Evolutionary conservation across 2,888 invertebrate species (phyloP).

Genomic region (Cosmia pyralina): DNA sequence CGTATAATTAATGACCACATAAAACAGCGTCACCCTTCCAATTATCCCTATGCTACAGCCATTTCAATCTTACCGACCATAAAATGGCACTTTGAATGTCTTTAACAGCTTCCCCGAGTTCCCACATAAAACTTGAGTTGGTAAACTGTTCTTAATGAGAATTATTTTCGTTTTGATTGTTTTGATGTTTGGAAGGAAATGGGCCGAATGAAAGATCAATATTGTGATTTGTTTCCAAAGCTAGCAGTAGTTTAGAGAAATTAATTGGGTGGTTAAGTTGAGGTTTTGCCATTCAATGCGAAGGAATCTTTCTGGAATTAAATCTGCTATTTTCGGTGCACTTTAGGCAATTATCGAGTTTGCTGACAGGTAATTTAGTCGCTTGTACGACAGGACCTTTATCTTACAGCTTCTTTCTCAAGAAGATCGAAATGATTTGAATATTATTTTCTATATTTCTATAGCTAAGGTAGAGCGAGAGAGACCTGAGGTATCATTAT

Average conservation of each 20-base stretch:
- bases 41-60: conserved; percentile 59
- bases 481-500: no score
- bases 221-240: conserved; percentile 52
- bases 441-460: no score
- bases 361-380: not conserved
- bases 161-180: conserved; percentile 62
- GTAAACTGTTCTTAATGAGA: conserved; percentile 67
- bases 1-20: conserved; percentile 51
- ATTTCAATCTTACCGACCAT: conserved; percentile 52
- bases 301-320: conserved; percentile 14
- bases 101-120: conserved; percentile 51
- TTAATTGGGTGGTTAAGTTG: conserved; percentile 31
- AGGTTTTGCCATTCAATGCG: not conserved
- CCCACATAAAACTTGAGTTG: conserved; percentile 62
- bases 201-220: conserved; percentile 47
- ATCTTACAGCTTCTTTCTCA: not conserved
- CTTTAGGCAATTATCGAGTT: not conserved
- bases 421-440: not conserved
- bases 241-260: conserved; percentile 22
- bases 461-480: no score
- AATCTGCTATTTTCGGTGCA: not conserved
- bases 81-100: conserved; percentile 63
- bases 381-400: not conserved
- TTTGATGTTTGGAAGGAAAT: conserved; percentile 58
- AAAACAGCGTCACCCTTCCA: conserved; percentile 52